phyloP scores from a whole-genome alignment of 2,888 invertebrate genomes.

The Drosophila bunnanda region DNA sequence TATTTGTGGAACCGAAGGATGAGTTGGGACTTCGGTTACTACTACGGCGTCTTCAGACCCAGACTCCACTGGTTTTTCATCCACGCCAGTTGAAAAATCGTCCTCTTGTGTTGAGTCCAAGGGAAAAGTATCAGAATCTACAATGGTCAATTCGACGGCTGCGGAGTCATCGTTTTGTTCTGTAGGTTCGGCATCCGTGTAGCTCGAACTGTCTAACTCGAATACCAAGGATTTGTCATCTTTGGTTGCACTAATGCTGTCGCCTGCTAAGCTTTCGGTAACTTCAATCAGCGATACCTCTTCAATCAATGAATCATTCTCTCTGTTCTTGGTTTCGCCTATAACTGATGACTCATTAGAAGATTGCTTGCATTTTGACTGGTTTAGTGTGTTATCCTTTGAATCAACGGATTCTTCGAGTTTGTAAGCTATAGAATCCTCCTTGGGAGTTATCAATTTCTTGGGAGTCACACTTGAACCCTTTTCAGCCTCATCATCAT shows the following conservation, averaged over 20 bases:
- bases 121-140: slow-evolving; percentile 10
- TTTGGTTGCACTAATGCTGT: neutral
- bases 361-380: neutral
- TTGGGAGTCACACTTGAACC: neutral
- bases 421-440: neutral
- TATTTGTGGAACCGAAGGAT: neutral
- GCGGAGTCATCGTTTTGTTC: neutral
- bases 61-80: neutral
- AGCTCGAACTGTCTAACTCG: slow-evolving; percentile 6
- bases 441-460: neutral
- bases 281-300: slow-evolving; percentile 29
- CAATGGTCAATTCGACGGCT: neutral
- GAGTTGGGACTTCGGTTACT: neutral
- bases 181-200: neutral
- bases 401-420: neutral
- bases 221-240: slow-evolving; percentile 1
- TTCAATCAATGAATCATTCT: slow-evolving; percentile 1
- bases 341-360: neutral
- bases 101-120: slow-evolving; percentile 8
- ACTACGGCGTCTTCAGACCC: neutral
- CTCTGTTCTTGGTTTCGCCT: neutral
- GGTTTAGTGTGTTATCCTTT: neutral
- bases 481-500: slow-evolving; percentile 56
- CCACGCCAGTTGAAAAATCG: neutral
- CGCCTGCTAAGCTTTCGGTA: neutral